Conservation (phyloP, 1,140 invertebrate species). For the Schlechtendalia chinensis region DNA sequence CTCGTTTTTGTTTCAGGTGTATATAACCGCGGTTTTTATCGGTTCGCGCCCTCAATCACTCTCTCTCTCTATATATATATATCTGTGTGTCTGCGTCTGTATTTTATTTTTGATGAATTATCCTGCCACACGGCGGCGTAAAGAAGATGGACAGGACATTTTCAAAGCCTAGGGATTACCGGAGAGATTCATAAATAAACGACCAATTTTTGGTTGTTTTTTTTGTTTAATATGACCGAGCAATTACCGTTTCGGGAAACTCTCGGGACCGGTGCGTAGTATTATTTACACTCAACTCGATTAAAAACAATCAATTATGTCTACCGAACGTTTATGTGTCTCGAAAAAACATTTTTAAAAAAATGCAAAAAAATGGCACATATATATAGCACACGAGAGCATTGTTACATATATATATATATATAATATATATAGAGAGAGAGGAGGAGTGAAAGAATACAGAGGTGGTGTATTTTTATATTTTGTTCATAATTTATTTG, state of each 20-base stretch:
- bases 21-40: slow-evolving; percentile 43
- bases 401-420: neutral
- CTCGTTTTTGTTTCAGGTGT: slow-evolving; percentile 40
- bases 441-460: neutral
- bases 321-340: slow-evolving; percentile 31
- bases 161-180: slow-evolving; percentile 12
- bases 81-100: no score
- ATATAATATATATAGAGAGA: neutral
- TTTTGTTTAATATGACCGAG: neutral
- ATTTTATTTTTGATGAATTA: slow-evolving; percentile 42
- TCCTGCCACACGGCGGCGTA: neutral
- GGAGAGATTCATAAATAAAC: slow-evolving; percentile 37
- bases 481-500: slow-evolving; percentile 28
- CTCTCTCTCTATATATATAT: neutral
- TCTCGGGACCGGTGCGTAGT: neutral
- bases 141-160: slow-evolving; percentile 14
- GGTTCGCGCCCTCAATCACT: neutral
- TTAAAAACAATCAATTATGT: slow-evolving; percentile 46
- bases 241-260: neutral
- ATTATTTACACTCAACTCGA: slow-evolving; percentile 17
- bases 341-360: neutral
- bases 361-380: neutral
- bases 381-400: slow-evolving; percentile 15
- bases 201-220: slow-evolving; percentile 15
- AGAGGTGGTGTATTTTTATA: neutral